Conservation (phyloP, 2,888 invertebrate genomes). For the Xanthorhoe spadicearia region DNA sequence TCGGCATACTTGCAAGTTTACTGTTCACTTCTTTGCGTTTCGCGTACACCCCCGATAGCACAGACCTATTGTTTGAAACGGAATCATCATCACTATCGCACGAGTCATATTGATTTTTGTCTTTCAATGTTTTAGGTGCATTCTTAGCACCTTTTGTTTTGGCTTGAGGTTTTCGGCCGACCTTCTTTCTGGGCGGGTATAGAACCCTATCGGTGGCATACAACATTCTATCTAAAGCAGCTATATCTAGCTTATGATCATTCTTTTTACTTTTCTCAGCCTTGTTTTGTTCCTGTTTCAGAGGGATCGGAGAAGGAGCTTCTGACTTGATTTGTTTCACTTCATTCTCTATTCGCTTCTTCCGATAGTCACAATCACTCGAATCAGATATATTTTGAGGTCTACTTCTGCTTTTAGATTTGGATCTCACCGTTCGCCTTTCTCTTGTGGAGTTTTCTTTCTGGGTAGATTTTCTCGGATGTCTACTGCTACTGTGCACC, state of each 20-base stretch:
- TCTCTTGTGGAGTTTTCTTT: slow-evolving; percentile 74
- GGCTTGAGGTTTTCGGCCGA: slow-evolving; percentile 86
- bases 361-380: slow-evolving; percentile 77
- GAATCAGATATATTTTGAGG: slow-evolving; percentile 79
- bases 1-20: slow-evolving; percentile 72
- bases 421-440: slow-evolving; percentile 73
- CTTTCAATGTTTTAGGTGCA: slow-evolving; percentile 71
- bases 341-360: slow-evolving; percentile 76
- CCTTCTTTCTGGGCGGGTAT: slow-evolving; percentile 91
- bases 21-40: slow-evolving; percentile 81
- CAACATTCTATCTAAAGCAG: slow-evolving; percentile 87
- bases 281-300: slow-evolving; percentile 76
- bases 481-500: slow-evolving; percentile 64
- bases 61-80: slow-evolving; percentile 68
- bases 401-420: slow-evolving; percentile 75
- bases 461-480: slow-evolving; percentile 71
- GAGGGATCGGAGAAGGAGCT: slow-evolving; percentile 76
- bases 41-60: slow-evolving; percentile 80
- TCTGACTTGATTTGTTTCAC: slow-evolving; percentile 79
- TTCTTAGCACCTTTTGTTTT: slow-evolving; percentile 70
- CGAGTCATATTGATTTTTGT: slow-evolving; percentile 79
- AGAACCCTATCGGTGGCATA: slow-evolving; percentile 90
- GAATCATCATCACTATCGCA: slow-evolving; percentile 74
- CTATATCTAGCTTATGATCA: slow-evolving; percentile 81
- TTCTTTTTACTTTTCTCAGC: slow-evolving; percentile 72